A percentile compares a stretch with the other conserved stretches of the same genome.
phyloP scores from a whole-genome alignment of 2,113 vertebrate species.

The Romanogobio albipinnatus region DNA sequence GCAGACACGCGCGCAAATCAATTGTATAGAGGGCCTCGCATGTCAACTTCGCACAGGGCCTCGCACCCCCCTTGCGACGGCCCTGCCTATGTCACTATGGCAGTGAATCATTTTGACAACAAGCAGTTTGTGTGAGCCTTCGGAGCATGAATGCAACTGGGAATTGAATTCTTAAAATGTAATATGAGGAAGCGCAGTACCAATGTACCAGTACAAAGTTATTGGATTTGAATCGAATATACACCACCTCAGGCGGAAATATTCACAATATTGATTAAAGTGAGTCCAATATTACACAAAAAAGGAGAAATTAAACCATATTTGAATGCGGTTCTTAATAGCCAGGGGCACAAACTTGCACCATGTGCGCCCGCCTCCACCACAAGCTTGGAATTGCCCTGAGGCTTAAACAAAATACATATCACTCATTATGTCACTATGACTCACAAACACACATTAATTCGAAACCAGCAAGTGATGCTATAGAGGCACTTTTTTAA shows the following conservation, averaged over 20 bases:
- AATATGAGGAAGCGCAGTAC: background rate
- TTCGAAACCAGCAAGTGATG: background rate
- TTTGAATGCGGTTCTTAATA: slow-evolving; percentile 17
- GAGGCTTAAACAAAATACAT: slow-evolving; percentile 38
- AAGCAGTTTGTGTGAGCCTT: background rate
- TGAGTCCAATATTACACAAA: background rate
- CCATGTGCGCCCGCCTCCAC: background rate
- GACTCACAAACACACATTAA: background rate
- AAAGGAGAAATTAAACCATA: background rate
- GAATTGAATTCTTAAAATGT: background rate
- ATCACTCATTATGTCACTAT: slow-evolving; percentile 20
- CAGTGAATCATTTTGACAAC: background rate
- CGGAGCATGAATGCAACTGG: background rate
- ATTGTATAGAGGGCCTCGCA: too few relatives aligned
- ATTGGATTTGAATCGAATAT: background rate
- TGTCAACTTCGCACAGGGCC: too few relatives aligned
- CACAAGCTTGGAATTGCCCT: slow-evolving; percentile 2
- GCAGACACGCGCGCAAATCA: too few relatives aligned
- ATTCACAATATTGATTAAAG: slow-evolving; percentile 24
- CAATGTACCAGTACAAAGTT: background rate
- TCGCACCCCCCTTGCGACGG: too few relatives aligned
- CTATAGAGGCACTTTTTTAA: background rate
- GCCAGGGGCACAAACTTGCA: background rate
- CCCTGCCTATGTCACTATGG: background rate
- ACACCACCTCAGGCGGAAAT: background rate